A percentile compares a stretch with the other conserved stretches of the same genome.
Evolutionary conservation across 2,113 vertebrate genomes (phyloP).

Genomic region (Abramis brama): DNA sequence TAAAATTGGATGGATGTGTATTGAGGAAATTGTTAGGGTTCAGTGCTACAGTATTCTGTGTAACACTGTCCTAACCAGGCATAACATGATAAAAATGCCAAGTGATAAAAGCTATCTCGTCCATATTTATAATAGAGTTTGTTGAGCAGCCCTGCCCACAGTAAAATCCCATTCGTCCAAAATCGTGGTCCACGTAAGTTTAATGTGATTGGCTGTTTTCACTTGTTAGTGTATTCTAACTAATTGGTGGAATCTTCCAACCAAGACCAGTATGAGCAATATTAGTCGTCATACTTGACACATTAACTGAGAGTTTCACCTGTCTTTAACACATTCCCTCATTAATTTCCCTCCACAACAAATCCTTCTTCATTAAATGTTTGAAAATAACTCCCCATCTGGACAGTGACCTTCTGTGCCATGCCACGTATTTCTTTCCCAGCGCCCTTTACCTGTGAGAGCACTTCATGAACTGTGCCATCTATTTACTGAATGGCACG

Average conservation of each 20-base stretch:
- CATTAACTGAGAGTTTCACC: not conserved
- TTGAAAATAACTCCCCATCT: conserved; percentile 32
- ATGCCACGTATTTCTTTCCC: not conserved
- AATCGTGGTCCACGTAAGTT: not conserved
- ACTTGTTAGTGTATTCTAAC: not conserved
- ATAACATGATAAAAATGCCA: not conserved
- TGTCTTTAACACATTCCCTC: not conserved
- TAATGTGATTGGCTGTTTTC: not conserved
- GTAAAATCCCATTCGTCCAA: not conserved
- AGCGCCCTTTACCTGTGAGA: conserved; percentile 12
- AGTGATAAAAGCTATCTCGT: not conserved
- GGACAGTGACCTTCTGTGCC: conserved; percentile 22
- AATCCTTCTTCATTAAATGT: conserved; percentile 14
- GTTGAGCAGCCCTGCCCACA: not conserved
- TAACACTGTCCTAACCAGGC: not conserved
- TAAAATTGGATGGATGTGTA: conserved; percentile 9
- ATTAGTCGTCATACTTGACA: not conserved
- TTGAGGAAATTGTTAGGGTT: not conserved
- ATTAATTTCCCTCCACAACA: not conserved
- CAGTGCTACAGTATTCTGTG: not conserved
- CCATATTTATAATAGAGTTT: not conserved
- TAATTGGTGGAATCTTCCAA: no score
- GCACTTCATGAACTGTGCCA: conserved; percentile 1
- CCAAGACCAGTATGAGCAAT: not conserved
- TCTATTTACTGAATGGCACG: conserved; percentile 30